Evolutionary conservation across 2,888 invertebrate genomes (phyloP).

Genomic region (Bembecia ichneumoniformis): DNA sequence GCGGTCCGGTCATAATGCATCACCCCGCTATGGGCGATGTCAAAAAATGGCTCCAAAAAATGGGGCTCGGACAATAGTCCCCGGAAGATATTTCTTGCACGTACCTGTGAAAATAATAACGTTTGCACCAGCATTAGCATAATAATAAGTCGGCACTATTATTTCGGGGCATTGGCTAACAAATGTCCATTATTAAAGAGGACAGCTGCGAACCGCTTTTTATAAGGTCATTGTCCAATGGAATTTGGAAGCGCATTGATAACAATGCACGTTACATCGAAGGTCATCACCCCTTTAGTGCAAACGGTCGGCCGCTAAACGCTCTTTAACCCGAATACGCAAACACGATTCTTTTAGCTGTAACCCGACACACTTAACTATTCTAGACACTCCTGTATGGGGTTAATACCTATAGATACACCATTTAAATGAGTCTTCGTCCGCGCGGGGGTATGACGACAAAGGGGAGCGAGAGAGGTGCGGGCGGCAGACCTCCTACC

Average conservation of each 20-base stretch:
- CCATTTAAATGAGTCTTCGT: too few species aligned
- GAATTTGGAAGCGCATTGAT: constrained; percentile 40
- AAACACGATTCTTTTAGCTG: background rate
- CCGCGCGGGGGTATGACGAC: too few species aligned
- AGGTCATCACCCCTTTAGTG: constrained; percentile 38
- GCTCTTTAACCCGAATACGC: background rate
- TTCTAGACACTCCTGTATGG: too few species aligned
- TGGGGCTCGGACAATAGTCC: constrained; percentile 36
- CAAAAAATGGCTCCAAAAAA: constrained; percentile 29
- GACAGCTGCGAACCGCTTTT: constrained; percentile 53
- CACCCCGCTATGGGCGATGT: constrained; percentile 35
- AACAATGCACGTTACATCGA: constrained; percentile 26
- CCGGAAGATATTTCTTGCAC: constrained; percentile 37
- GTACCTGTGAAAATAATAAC: constrained; percentile 64
- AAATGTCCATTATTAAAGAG: constrained; percentile 41
- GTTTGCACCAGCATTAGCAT: constrained; percentile 52
- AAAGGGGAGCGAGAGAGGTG: too few species aligned
- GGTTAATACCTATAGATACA: too few species aligned
- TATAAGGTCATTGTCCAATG: constrained; percentile 57
- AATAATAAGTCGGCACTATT: constrained; percentile 62
- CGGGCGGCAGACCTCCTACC: too few species aligned
- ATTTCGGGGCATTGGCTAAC: constrained; percentile 59
- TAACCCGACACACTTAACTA: too few species aligned
- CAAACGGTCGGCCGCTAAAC: background rate
- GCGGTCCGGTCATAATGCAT: constrained; percentile 34